phyloP scores from a whole-genome alignment of 2,113 vertebrate genomes.

The Patagioenas fasciata region DNA sequence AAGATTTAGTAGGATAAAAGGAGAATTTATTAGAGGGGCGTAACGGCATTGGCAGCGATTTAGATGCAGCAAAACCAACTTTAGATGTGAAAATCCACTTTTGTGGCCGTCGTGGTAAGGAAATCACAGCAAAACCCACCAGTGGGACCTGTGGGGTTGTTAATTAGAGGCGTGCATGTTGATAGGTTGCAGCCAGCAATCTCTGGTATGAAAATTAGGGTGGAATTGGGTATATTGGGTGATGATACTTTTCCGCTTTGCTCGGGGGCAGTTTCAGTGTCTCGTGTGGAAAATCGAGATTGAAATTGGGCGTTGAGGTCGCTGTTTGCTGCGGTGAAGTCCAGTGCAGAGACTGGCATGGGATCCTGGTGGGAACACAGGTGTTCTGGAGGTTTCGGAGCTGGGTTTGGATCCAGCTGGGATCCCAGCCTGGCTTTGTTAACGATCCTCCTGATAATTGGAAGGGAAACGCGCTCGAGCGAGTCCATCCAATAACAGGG shows the following conservation, averaged over 20 bases:
- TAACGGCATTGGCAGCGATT: accelerated
- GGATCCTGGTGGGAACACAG: background rate
- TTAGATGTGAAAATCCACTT: accelerated
- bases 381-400: background rate
- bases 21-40: background rate
- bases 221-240: accelerated
- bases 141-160: accelerated
- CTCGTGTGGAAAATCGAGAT: background rate
- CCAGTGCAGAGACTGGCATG: background rate
- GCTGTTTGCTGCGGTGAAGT: background rate
- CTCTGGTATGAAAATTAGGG: background rate
- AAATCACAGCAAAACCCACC: background rate
- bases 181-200: background rate
- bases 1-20: background rate
- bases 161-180: background rate
- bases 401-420: background rate
- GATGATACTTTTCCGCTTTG: background rate
- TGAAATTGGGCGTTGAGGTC: background rate
- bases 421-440: background rate
- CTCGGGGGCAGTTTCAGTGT: background rate
- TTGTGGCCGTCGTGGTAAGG: accelerated
- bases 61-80: background rate
- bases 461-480: background rate
- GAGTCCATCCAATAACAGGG: background rate
- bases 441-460: background rate